Conservation (phyloP, 1,140 invertebrate species). For the Caerostris extrusa region DNA sequence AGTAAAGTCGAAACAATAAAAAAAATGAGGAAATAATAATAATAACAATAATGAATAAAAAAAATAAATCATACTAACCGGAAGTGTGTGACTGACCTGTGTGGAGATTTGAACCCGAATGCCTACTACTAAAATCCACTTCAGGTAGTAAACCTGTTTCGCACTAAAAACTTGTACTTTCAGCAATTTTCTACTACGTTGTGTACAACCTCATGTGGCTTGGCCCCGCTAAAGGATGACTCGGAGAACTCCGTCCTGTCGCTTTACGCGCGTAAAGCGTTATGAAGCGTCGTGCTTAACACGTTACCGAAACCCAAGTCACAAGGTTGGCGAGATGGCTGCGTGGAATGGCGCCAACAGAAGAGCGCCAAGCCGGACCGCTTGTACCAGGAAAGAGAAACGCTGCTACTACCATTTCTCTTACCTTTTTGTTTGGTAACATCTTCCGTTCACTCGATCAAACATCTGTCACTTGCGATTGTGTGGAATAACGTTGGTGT, state of each 20-base stretch:
- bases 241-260: not conserved
- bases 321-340: slow-evolving; percentile 32
- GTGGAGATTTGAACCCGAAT: slow-evolving; percentile 66
- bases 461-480: slow-evolving; percentile 8
- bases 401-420: not conserved
- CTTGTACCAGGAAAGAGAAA: slow-evolving; percentile 10
- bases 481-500: not conserved
- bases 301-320: slow-evolving; percentile 57
- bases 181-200: slow-evolving; percentile 42
- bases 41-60: not conserved
- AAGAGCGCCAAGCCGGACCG: slow-evolving; percentile 18
- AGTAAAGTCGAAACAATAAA: slow-evolving; percentile 16
- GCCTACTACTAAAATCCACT: slow-evolving; percentile 71
- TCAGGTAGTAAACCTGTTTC: slow-evolving; percentile 69
- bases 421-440: slow-evolving; percentile 18
- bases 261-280: slow-evolving; percentile 53
- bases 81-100: slow-evolving; percentile 75
- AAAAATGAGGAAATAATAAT: not conserved
- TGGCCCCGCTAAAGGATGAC: not conserved
- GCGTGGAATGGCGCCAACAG: slow-evolving; percentile 1
- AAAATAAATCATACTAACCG: slow-evolving; percentile 64
- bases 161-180: slow-evolving; percentile 73
- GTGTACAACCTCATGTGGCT: slow-evolving; percentile 26
- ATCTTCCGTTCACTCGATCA: slow-evolving; percentile 34
- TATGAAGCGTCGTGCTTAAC: slow-evolving; percentile 42